phyloP scores from a whole-genome alignment of 2,113 vertebrate genomes.

The Leucoraja erinaceus region DNA sequence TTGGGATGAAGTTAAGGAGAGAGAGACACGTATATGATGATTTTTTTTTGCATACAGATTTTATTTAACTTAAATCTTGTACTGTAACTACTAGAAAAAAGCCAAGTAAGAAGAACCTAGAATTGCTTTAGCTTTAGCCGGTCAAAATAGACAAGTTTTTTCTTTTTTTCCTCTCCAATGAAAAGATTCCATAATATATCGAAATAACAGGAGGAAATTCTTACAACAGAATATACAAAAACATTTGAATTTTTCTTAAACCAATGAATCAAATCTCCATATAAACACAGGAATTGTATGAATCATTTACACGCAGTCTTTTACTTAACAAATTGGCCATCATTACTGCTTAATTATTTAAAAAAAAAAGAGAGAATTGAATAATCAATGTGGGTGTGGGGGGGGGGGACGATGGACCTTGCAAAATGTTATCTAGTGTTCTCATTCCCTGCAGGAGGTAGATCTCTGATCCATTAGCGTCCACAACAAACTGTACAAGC shows the following conservation, averaged over 20 bases:
- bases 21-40: conserved; percentile 38
- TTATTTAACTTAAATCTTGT: conserved; percentile 82
- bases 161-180: conserved; percentile 61
- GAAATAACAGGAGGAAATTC: conserved; percentile 76
- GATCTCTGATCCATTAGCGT: conserved; percentile 55
- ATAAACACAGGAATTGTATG: conserved; percentile 74
- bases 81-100: conserved; percentile 82
- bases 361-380: conserved; percentile 53
- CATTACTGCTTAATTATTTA: conserved; percentile 53
- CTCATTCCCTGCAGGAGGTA: conserved; percentile 60
- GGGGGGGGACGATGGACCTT: conserved; percentile 56
- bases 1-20: conserved; percentile 32
- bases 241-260: conserved; percentile 63
- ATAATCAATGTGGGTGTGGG: conserved; percentile 64
- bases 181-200: conserved; percentile 76
- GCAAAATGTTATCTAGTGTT: conserved; percentile 59
- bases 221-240: conserved; percentile 83
- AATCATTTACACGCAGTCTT: conserved; percentile 78
- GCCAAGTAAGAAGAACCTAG: conserved; percentile 77
- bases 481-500: not conserved
- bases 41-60: conserved; percentile 65
- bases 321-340: conserved; percentile 75
- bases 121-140: conserved; percentile 69
- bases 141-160: conserved; percentile 77
- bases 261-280: conserved; percentile 71